These are phyloP conservation scores for Selene dorsalis DNA, from an alignment of 2,797 vertebrate genomes.

Conservation along the genomic window DNA sequence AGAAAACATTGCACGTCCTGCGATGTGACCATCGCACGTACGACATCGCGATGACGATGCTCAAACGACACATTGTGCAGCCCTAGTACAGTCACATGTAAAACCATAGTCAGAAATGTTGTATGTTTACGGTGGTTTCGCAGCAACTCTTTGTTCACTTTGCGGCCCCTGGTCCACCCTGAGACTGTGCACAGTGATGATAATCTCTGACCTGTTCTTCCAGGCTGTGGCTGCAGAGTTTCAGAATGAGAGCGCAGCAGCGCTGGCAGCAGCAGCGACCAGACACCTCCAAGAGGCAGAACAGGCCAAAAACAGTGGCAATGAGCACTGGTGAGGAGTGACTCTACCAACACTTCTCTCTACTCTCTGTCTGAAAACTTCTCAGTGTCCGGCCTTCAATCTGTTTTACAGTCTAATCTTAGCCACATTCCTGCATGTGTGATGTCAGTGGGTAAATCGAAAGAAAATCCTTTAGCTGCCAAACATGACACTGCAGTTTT, in stretches of 20 bases:
- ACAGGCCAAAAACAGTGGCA: constrained; percentile 89
- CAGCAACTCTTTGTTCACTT: not conserved
- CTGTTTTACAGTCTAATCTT: no score
- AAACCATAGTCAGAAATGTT: constrained; percentile 11
- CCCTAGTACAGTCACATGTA: no score
- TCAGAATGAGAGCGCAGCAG: constrained; percentile 96
- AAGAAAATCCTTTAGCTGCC: not conserved
- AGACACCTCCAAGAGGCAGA: constrained; percentile 97
- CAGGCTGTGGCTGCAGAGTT: constrained; percentile 98
- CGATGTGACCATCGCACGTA: no score
- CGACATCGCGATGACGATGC: no score
- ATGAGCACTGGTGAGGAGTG: constrained; percentile 90
- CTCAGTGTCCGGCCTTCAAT: not conserved
- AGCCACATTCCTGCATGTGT: not conserved
- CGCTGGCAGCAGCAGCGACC: constrained; percentile 95
- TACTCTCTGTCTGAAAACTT: not conserved
- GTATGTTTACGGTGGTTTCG: not conserved
- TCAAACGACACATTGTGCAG: no score
- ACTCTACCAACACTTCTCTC: not conserved
- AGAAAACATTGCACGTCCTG: no score
- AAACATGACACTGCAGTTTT: not conserved
- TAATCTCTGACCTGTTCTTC: constrained; percentile 42
- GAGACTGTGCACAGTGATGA: not conserved
- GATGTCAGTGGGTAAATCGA: not conserved
- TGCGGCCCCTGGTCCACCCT: not conserved